Evolutionary conservation across 2,113 vertebrate genomes (phyloP).

Genomic region (Sula dactylatra): DNA sequence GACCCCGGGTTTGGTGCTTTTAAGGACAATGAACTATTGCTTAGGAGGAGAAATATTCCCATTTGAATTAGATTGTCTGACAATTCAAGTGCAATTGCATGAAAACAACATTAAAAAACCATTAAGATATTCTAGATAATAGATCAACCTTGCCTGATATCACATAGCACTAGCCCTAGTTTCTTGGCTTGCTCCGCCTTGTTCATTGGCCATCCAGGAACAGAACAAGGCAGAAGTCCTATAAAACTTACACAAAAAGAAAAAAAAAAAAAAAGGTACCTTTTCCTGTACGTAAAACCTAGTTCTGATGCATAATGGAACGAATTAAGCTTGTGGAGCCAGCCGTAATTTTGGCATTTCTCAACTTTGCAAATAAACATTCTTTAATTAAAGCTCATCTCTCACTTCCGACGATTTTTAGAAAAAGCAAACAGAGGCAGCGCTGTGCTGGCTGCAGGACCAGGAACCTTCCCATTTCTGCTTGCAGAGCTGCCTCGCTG

Average conservation of each 20-base stretch:
- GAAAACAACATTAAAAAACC: background rate
- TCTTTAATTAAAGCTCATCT: background rate
- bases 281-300: background rate
- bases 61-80: background rate
- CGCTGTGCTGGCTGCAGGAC: background rate
- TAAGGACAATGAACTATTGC: background rate
- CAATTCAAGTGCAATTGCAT: background rate
- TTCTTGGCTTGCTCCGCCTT: background rate
- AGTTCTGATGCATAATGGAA: accelerated
- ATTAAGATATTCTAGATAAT: background rate
- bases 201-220: background rate
- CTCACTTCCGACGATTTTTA: background rate
- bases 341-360: background rate
- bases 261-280: background rate
- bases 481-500: background rate
- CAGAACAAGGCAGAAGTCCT: background rate
- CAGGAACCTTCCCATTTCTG: accelerated
- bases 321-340: background rate
- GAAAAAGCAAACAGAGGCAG: background rate
- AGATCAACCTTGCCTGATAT: background rate
- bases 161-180: background rate
- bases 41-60: background rate
- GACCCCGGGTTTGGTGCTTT: background rate
- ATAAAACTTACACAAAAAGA: background rate
- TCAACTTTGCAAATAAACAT: background rate